Evolutionary conservation across 1,140 invertebrate genomes (phyloP), one percentile per base, ranked within the genome.

Genomic region (Oedothorax gibbosus): DNA sequence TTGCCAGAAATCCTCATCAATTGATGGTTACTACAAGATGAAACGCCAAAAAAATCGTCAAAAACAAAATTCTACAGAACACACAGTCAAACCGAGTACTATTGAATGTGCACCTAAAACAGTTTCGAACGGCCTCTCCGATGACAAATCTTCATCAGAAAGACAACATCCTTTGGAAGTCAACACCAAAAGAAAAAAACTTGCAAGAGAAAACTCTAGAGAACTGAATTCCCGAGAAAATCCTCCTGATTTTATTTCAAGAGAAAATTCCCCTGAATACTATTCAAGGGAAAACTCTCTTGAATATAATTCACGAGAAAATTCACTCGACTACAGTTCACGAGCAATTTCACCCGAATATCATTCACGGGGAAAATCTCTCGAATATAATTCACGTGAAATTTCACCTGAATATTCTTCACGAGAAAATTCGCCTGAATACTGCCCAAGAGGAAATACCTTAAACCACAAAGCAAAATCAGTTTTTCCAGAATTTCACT

Each of bases 1-100:
- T 50, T 82, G 80, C 35, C 80, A 82, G 60, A 82, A 73, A 53
- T 72, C 80, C 8, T 69, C 66, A 18, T 35, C 35, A 1, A 35
- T 35, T 2, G 69, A 73, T 12, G 7, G 62, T 62, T 57, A 71
- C 11, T 56, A 73, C 18, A 20, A 51, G 49, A 53, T 50, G 21
- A 81, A 71, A 71, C 51, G 50, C 14, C 66, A 60, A 3, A 66
- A 81, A 49, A 12, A 68, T 49, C 69, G 51, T 51, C 51, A 82
- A 15, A 65, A 56, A 66, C 78, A 62, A 18, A 81, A 60, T n/a
- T 72, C 78, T 21, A 15, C 72, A 7, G 54, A 60, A 14, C 35
- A 75, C 20, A 57, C 35, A 8, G 20, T 7, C 18, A 75, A 56
- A 75, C 53, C 49, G 20, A 57, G 51, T 11, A 35, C 72, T 15